Base-by-base conservation (phyloP, 2,888 invertebrate species). In the Orthosia gothica region DNA sequence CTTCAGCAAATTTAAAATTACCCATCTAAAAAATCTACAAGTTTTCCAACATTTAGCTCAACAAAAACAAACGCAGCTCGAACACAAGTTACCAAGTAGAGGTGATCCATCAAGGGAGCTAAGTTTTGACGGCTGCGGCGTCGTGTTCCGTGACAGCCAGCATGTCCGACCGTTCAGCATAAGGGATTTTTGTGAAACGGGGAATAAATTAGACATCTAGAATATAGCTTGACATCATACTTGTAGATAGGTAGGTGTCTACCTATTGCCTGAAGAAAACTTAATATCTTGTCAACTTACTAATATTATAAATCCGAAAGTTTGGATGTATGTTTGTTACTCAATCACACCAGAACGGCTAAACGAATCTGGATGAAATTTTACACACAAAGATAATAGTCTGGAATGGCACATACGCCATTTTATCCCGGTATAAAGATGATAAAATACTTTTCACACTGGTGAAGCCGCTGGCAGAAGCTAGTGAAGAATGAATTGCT, bases 31-130 rank as follows among this genome's bases (percentile, higher is more conserved):
- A 47, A 20, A 47, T 55, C 23, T 69, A 18, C 40, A 57, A 50
- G 50, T 71, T 69, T 69, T 57, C 40, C 74, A 40, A 9, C 71
- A 55, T 45, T 79, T 57, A 57, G 26, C 18, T 76, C 32, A 4
- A 58, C 57, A 45, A 32, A 71, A 32, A 78, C 55, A 59, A 73
- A 65, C 23, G 16, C 59, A 68, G 26, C 40, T 64, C 40, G 20
- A 68, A 63, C 58, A 59, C 40, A n/a, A 59, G 64, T 55, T 74
- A 65, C 50, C 61, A 68, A 71, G 47, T 63, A 52, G 47, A 52
- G 73, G 75, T 76, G 78, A 88, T 88, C 87, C 79, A 88, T 88
- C 89, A 87, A 20, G 59, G 15, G 63, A 52, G 52, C 54, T 74
- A 78, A 86, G 77, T 87, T 87, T 75, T 68, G 77, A 80, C 81